Base-by-base conservation (phyloP, 2,113 vertebrate genomes). In the Lethenteron reissneri region DNA sequence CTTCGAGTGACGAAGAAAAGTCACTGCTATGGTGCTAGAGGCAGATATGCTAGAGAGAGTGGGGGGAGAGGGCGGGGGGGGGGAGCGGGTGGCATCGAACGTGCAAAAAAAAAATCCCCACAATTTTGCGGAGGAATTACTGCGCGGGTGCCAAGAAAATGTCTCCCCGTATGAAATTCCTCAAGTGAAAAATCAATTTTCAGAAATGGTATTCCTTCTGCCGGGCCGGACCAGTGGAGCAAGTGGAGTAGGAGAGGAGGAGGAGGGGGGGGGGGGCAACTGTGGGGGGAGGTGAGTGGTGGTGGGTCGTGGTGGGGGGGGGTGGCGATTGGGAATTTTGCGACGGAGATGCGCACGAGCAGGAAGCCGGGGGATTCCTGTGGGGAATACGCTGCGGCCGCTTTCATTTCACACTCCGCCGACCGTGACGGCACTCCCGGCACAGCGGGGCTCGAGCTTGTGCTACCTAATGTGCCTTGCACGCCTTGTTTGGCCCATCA, bases 171-270 rank as follows among this genome's bases (percentile, higher is more conserved):
- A 68, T 68, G 64, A 68, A 68, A 68, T 68, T 68, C 25, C 64
- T 68, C 64, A 68, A 68, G 64, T 68, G 64, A 68, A 68, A 68
- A 68, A 68, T 68, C 64, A 68, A 68, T 68, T 68, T 68, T 68
- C n/a, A 68, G 41, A 68, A 68, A 68, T 68, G n/a, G 64, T 68
- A 68, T 68, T 68, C 64, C 64, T 68, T 68, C 64, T 25, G 64
- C 64, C 64, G 25, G n/a, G 11, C n/a, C 64, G 64, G 64, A n/a
- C 64, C 64, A 68, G 64, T 41, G 41, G 41, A 41, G 41, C 41
- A 41, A 41, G 41, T 41, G 41, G 41, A 41, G 41, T 7, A 6
- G 41, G 41, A 41, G 41, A 41, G 41, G 41, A 41, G 41, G 41
- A 7, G 41, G 41, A 5, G 4, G 41, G 41, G 41, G 25, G 25